Base-by-base conservation (phyloP, 1,140 invertebrate species). In the Diplogasteroides magnus region DNA sequence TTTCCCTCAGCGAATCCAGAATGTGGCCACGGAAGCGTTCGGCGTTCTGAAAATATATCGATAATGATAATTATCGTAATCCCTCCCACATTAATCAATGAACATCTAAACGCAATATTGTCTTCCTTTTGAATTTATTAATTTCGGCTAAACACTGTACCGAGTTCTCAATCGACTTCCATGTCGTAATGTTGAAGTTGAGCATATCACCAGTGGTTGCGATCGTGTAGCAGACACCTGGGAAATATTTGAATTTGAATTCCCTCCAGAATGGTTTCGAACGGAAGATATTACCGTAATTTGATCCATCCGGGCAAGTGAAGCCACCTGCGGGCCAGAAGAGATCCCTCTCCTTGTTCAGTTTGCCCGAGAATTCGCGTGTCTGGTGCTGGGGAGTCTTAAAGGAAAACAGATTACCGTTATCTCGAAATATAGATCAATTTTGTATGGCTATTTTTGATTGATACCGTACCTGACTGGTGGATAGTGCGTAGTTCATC, bases 311-410 rank as follows among this genome's bases (percentile, higher is more conserved):
- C 1, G 75, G 75, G 48, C 74, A 77, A n/a, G 56, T 57, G 29
- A 77, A 77, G 25, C 61, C 74, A 27, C 75, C 75, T n/a, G 74
- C 75, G 28, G 75, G 75, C 75, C 75, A 77, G 67, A 77, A 77
- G n/a, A 77, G 64, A 19, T 63, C 31, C 25, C 63, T 58, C 26
- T 75, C 68, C 25, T 76, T 76, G 57, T 76, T 76, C 27, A 77
- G 19, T 2, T 62, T 60, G 28, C 66, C 65, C 2, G 68, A 61
- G 37, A 64, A 74, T 61, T 77, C 75, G 3, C 61, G 61, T 48
- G 69, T 75, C 64, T 77, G 75, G 65, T 77, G 75, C 67, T 77
- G 75, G n/a, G 75, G 75, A 2, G 71, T 76, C 60, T 75, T 19
- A 63, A 68, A 64, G 15, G 23, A 29, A 67, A n/a, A 25, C 6